Evolutionary conservation across 2,797 vertebrate species (phyloP).

Genomic region (Hoplostethus atlanticus): DNA sequence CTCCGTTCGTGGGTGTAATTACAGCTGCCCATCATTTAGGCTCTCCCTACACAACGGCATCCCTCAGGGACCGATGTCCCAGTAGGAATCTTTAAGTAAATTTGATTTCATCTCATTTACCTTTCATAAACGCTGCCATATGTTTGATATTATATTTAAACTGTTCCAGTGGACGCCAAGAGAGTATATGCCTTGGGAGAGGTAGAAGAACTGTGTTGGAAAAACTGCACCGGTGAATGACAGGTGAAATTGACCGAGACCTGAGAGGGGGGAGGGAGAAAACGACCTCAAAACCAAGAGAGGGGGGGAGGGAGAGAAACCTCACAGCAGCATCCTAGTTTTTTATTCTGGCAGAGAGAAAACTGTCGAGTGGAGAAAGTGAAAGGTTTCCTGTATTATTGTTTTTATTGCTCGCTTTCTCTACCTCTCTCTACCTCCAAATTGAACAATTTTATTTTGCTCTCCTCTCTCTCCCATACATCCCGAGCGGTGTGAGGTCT

Average conservation of each 20-base stretch:
- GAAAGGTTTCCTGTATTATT: slow-evolving; percentile 70
- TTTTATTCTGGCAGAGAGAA: slow-evolving; percentile 65
- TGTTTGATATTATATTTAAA: slow-evolving; percentile 85
- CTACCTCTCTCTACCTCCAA: slow-evolving; percentile 34
- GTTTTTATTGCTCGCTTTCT: slow-evolving; percentile 42
- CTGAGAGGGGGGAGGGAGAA: slow-evolving; percentile 25
- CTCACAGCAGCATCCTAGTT: slow-evolving; percentile 51
- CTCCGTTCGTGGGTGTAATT: slow-evolving; percentile 64
- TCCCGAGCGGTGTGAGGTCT: slow-evolving; percentile 21
- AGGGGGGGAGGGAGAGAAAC: slow-evolving; percentile 27
- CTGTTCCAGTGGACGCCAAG: slow-evolving; percentile 71
- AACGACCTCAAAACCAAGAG: slow-evolving; percentile 25
- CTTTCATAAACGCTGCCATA: slow-evolving; percentile 82
- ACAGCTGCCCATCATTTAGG: slow-evolving; percentile 71
- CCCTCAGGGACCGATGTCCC: slow-evolving; percentile 62
- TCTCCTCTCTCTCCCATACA: slow-evolving; percentile 33
- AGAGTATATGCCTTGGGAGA: slow-evolving; percentile 64
- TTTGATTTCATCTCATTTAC: slow-evolving; percentile 86
- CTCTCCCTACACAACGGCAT: slow-evolving; percentile 62
- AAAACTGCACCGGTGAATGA: slow-evolving; percentile 69
- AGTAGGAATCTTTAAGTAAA: slow-evolving; percentile 73
- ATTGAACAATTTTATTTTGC: slow-evolving; percentile 56
- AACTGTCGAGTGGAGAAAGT: slow-evolving; percentile 61
- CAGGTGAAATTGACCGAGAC: slow-evolving; percentile 77
- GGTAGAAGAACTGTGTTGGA: slow-evolving; percentile 61